Evolutionary conservation across 2,888 invertebrate species (phyloP), one percentile per base, ranked within the genome.

Genomic region (Tortricodes alternella): DNA sequence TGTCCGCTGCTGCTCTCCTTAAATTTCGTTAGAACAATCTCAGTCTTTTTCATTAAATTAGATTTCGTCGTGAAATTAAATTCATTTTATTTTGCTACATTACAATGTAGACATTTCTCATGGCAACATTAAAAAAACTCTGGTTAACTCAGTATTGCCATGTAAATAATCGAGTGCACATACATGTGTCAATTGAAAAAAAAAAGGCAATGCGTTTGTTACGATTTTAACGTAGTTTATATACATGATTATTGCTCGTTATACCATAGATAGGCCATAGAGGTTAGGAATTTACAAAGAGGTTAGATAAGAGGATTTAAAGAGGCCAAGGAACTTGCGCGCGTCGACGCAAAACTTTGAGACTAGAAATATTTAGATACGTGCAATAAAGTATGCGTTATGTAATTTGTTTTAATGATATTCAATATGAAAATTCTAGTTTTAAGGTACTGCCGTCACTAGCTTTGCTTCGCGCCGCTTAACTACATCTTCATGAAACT

Each of bases 11-110:
- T 68, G 65, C 68, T 69, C 68, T 68, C 68, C 71, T 34, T 64
- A 60, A 62, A 60, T 76, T 80, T 82, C 81, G 79, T 81, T 82
- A 77, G 74, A 71, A 71, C 72, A 71, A 69, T 64, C 61, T 85
- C 84, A 83, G 83, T 85, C 85, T 85, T 83, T 53, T 77, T 77
- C 66, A 69, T 76, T 75, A 78, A 70, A 65, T 68, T 67, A 67
- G 60, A 62, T 59, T 65, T 63, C 65, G 66, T 52, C 48, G 50
- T 59, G 67, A 63, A 60, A 56, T 50, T 23, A 55, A 41, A 41
- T 46, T 34, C 9, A 19, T 50, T 56, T 23, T 15, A 43, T 35
- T 56, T 13, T 60, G 60, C 32, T 49, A 15, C n/a, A 41, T n/a
- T n/a, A 34, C 38, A 27, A 29, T 18, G 41, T 46, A 27, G 16